These are phyloP conservation scores for Sinopyrophorus schimmeli DNA, from an alignment of 2,888 invertebrate species.

Conservation along the genomic window DNA sequence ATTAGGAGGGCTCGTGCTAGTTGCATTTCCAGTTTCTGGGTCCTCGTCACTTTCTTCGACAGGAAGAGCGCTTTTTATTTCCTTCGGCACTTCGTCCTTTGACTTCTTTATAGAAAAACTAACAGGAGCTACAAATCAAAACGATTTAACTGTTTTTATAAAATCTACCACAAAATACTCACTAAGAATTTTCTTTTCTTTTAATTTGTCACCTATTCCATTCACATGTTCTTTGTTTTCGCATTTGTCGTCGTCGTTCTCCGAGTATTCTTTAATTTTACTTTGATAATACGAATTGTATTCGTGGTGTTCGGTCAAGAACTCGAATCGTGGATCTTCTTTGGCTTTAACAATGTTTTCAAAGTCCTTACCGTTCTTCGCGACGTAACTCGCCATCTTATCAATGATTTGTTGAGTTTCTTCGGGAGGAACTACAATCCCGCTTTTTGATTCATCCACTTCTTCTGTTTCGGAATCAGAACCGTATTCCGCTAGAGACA, in stretches of 20 bases:
- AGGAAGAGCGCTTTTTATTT: constrained; percentile 71
- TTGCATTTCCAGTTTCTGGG: constrained; percentile 44
- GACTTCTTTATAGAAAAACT: constrained; percentile 84
- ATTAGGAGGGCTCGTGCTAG: constrained; percentile 9
- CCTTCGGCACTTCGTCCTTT: constrained; percentile 61
- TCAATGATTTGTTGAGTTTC: constrained; percentile 88
- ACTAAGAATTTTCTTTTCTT: constrained; percentile 51
- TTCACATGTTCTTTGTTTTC: constrained; percentile 38
- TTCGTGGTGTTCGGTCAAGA: constrained; percentile 75
- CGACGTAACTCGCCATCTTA: constrained; percentile 96
- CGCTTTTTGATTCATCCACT: constrained; percentile 33
- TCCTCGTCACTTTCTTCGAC: constrained; percentile 78
- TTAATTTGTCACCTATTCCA: constrained; percentile 38
- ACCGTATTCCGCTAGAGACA: constrained; percentile 48
- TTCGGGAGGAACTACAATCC: constrained; percentile 67
- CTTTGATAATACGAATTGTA: constrained; percentile 82
- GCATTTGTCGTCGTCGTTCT: constrained; percentile 48
- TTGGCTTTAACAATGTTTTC: constrained; percentile 84
- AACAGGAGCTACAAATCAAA: constrained; percentile 70
- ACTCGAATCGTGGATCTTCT: constrained; percentile 85
- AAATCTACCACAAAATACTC: constrained; percentile 23
- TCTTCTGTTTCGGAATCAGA: constrained; percentile 46
- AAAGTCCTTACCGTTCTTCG: constrained; percentile 92
- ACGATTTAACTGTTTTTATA: too few species aligned
- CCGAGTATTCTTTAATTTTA: constrained; percentile 60